Conservation (phyloP, 2,888 invertebrate genomes). For the Conistra vaccinii region DNA sequence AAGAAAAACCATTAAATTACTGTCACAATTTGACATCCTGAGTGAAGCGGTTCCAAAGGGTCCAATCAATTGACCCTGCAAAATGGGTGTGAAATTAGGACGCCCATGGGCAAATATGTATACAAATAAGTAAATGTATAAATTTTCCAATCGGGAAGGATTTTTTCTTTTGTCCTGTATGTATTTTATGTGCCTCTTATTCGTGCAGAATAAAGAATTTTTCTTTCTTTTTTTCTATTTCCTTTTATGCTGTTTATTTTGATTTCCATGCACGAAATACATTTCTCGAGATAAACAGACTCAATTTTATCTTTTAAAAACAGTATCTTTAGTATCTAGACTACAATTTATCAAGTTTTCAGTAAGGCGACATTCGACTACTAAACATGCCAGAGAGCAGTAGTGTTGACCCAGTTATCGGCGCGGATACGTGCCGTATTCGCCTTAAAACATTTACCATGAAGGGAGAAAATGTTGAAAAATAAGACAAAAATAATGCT, state of each 20-base stretch:
- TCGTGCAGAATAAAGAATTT: neutral
- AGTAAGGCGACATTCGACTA: conserved; percentile 22
- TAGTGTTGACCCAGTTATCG: conserved; percentile 61
- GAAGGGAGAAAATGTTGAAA: conserved; percentile 25
- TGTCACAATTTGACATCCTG: conserved; percentile 33
- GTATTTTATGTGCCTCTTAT: neutral
- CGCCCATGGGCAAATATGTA: conserved; percentile 1
- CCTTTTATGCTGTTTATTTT: neutral
- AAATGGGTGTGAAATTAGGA: conserved; percentile 46
- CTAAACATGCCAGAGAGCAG: conserved; percentile 25
- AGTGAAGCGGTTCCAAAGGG: conserved; percentile 20
- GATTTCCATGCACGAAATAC: neutral
- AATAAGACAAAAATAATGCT: conserved; percentile 33
- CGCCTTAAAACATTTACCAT: conserved; percentile 25
- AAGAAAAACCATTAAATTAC: conserved; percentile 36
- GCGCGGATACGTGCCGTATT: conserved; percentile 47
- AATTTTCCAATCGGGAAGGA: neutral
- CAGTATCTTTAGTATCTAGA: conserved; percentile 6
- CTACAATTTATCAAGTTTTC: conserved; percentile 36
- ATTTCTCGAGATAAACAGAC: neutral
- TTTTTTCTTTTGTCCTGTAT: neutral
- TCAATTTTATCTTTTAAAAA: neutral
- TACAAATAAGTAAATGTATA: neutral
- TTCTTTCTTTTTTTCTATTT: neutral
- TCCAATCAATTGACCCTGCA: conserved; percentile 38